Conservation (phyloP, 1,140 invertebrate genomes). For the Eufriesea mexicana region DNA sequence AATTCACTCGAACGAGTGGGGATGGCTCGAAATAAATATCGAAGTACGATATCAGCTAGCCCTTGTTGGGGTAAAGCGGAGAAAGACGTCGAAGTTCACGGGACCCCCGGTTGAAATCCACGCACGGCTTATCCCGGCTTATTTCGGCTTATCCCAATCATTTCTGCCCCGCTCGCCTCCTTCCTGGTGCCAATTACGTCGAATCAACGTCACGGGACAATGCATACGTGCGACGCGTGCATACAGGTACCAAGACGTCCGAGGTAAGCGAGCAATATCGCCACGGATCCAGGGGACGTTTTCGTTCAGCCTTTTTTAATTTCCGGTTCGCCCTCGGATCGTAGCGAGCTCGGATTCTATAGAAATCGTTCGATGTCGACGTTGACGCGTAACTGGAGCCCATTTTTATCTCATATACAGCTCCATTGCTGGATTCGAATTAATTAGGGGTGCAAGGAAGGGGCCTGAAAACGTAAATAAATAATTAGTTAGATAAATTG, state of each 20-base stretch:
- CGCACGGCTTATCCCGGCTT: slow-evolving; percentile 80
- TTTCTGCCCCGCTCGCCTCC: slow-evolving; percentile 76
- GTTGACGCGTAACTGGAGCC: no score
- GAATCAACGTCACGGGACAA: slow-evolving; percentile 81
- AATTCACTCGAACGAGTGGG: no score
- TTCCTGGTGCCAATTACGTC: slow-evolving; percentile 82
- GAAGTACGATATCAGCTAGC: background rate
- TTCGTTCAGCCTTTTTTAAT: slow-evolving; percentile 58
- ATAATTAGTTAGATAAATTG: no score
- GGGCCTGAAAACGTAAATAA: background rate
- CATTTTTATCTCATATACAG: background rate
- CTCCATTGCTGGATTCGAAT: no score
- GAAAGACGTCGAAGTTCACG: slow-evolving; percentile 36
- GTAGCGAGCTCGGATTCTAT: background rate
- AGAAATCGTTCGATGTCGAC: background rate
- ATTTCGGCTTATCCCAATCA: slow-evolving; percentile 82
- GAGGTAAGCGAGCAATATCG: slow-evolving; percentile 40
- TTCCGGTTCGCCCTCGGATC: slow-evolving; percentile 4
- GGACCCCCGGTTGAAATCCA: slow-evolving; percentile 67
- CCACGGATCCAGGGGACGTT: slow-evolving; percentile 15
- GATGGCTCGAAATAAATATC: background rate
- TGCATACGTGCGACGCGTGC: slow-evolving; percentile 55
- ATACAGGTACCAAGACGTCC: slow-evolving; percentile 45
- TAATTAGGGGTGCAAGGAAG: no score
- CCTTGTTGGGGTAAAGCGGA: background rate